Base-by-base conservation (phyloP, 2,113 vertebrate genomes). In the Leptodactylus fuscus region DNA sequence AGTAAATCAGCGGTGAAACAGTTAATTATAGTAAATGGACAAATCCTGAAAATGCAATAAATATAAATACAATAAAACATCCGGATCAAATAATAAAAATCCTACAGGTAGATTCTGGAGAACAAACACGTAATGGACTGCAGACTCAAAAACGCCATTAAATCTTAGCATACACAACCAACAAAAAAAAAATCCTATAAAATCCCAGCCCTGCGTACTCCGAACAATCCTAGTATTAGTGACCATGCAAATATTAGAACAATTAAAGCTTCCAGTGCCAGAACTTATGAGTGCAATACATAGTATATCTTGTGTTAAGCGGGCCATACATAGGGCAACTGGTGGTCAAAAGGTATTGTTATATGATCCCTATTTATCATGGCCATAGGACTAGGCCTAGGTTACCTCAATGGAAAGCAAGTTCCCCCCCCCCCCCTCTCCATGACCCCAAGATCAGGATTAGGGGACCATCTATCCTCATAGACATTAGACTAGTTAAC, bases 241-340 rank as follows among this genome's bases (percentile, higher is more conserved):
- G n/a, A 60, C 27, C 77, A 80, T 62, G 77, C 77, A 44, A 4
- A 9, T 41, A 34, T 13, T 38, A 44, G 18, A 41, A 10, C 16
- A 41, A 80, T 16, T 60, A 41, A n/a, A 36, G 51, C 22, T 38
- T 55, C 76, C 51, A 41, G 76, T 58, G 76, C 18, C 49, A 41
- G 22, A 36, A 79, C 53, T 9, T 60, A 8, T 2, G 9, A 69
- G 51, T 60, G 36, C 34, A 62, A 58, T 22, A 60, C 12, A 27
- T 49, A 27, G 4, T 2, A 29, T n/a, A 15, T 51, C n/a, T 75
- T 49, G 13, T 32, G 24, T 29, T 13, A 46, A 74, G 22, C 11
- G 13, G 69, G 55, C 24, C 58, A 60, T 60, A 60, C 24, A 60
- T 27, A 60, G n/a, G 58, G 27, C 27, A 27, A 60, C n/a, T 4